Conservation (phyloP, 2,113 vertebrate genomes). For the Aldabrachelys gigantea region DNA sequence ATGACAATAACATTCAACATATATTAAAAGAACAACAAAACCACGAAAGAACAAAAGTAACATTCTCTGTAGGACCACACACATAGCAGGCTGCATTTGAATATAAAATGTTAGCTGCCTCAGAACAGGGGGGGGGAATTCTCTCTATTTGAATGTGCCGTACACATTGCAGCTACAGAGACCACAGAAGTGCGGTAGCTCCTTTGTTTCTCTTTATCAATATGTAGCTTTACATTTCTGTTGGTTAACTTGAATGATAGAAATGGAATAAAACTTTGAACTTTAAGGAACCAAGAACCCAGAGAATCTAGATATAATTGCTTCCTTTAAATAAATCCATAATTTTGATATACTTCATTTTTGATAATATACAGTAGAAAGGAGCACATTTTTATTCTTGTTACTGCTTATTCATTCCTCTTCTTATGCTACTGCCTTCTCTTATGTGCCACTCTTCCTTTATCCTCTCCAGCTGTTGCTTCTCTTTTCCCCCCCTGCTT, state of each 20-base stretch:
- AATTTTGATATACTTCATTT: background rate
- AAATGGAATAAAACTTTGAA: background rate
- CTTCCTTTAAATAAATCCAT: background rate
- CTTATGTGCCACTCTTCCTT: background rate
- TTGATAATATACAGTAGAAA: background rate
- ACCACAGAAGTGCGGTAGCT: background rate
- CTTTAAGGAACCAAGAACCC: background rate
- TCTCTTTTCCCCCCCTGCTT: background rate
- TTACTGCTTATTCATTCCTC: background rate
- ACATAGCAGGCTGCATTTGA: background rate
- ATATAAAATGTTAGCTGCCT: background rate
- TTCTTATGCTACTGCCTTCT: background rate
- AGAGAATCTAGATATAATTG: background rate
- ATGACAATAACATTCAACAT: background rate
- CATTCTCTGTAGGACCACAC: background rate
- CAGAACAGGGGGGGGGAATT: background rate
- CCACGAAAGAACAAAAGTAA: background rate
- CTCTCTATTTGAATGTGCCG: background rate
- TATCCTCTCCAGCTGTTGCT: background rate
- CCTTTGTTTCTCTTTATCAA: no score
- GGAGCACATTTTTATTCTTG: background rate
- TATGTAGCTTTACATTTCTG: no score
- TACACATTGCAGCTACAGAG: background rate
- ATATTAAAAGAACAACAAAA: background rate
- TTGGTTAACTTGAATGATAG: background rate